Evolutionary conservation across 2,888 invertebrate genomes (phyloP).

Genomic region (Meloe dianella): DNA sequence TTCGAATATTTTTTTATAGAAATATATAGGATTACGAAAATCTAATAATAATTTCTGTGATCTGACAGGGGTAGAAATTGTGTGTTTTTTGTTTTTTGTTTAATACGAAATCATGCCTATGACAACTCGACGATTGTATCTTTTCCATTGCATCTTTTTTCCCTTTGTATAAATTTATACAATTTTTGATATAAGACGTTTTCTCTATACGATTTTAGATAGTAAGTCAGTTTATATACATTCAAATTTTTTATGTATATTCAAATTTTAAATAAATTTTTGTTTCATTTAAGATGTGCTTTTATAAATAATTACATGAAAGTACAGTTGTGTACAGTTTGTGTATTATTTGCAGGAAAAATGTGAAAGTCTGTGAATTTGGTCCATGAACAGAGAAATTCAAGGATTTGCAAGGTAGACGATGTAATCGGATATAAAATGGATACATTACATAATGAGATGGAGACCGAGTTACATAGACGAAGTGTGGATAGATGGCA

Average conservation of each 20-base stretch:
- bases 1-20: neutral
- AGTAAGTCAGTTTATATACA: neutral
- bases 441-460: too few relatives aligned
- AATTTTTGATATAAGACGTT: constrained; percentile 7
- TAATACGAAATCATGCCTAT: too few relatives aligned
- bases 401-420: too few relatives aligned
- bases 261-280: constrained; percentile 6
- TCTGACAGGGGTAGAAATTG: neutral
- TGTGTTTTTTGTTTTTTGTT: too few relatives aligned
- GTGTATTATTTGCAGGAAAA: too few relatives aligned
- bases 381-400: too few relatives aligned
- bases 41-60: constrained; percentile 4
- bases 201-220: neutral
- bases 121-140: neutral
- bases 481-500: too few relatives aligned
- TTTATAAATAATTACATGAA: too few relatives aligned
- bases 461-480: too few relatives aligned
- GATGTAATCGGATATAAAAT: too few relatives aligned
- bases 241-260: neutral
- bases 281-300: neutral
- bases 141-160: neutral
- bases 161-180: constrained; percentile 6
- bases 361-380: too few relatives aligned
- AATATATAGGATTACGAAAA: neutral
- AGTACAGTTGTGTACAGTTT: too few relatives aligned